Base-by-base conservation (phyloP, 2,113 vertebrate genomes). In the Corythornis madagascariensis region DNA sequence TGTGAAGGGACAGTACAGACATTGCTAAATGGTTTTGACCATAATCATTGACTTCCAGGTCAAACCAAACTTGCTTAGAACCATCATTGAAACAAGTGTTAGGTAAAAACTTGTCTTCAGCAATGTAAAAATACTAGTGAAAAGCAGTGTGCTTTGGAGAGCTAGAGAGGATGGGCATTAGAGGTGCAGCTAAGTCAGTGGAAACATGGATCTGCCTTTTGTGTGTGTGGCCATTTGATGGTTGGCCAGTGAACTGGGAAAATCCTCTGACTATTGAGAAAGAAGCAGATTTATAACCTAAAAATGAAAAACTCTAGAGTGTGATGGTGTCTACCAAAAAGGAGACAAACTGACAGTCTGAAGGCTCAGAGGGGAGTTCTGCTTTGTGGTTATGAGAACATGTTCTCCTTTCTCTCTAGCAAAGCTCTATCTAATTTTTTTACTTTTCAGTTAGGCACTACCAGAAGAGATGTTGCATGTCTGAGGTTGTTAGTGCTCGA, bases 31-130 rank as follows among this genome's bases (percentile, higher is more conserved):
- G 42, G 16, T 21, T 57, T 59, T 82, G 50, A 17, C 50, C 18
- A 2, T 29, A 21, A 16, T 29, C 6, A 13, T 11, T 13, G 47
- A 43, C 72, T 67, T 87, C 14, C 56, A 53, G 24, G 24, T 57
- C 59, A 57, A 72, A 69, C 26, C 7, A 12, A 9, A 9, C 78
- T 83, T 84, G 6, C 26, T 57, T 35, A n/a, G 16, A 81, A 8
- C 15, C 20, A 10, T 55, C n/a, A 9, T 28, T 1, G 2, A 74
- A 74, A 40, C 9, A 5, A 0, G 0, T 10, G 2, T 40, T 75
- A 60, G 25, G 13, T 31, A 77, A 64, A 42, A 67, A 33, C 11
- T 56, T 10, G 0, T 12, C 19, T 92, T 71, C 28, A 42, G 74
- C 53, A 56, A 2, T 18, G 18, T 63, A 28, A 59, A 83, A 78